phyloP scores from a whole-genome alignment of 1,140 invertebrate genomes.

The Hyphantria cunea region DNA sequence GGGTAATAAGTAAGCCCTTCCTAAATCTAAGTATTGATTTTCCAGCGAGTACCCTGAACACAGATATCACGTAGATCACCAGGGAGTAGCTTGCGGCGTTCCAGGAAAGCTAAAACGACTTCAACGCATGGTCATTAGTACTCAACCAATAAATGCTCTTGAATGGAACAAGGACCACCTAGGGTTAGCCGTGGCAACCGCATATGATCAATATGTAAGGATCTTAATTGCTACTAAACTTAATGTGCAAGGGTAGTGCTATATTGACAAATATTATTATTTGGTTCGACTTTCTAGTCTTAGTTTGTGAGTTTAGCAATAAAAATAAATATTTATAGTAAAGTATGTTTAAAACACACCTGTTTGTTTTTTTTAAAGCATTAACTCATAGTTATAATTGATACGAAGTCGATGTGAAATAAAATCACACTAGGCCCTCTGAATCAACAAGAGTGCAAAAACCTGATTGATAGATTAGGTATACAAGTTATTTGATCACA shows the following conservation, averaged over 20 bases:
- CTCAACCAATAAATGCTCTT: conserved; percentile 94
- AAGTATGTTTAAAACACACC: not conserved
- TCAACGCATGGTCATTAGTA: conserved; percentile 90
- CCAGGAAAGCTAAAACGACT: conserved; percentile 88
- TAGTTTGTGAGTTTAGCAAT: not conserved
- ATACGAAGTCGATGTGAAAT: no score
- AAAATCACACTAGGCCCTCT: no score
- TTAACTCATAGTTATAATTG: no score
- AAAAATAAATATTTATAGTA: not conserved
- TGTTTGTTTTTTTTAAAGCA: not conserved
- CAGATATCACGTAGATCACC: conserved; percentile 85
- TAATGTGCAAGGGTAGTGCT: conserved; percentile 81
- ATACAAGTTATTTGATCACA: no score
- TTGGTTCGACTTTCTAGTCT: not conserved
- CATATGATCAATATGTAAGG: conserved; percentile 96
- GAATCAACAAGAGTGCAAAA: no score
- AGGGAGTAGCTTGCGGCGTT: conserved; percentile 88
- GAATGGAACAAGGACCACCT: conserved; percentile 96
- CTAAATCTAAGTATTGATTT: not conserved
- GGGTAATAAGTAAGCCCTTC: no score
- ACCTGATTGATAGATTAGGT: no score
- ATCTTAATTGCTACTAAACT: conserved; percentile 95
- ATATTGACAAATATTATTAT: not conserved
- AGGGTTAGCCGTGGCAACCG: conserved; percentile 93
- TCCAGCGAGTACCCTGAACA: conserved; percentile 92